Evolutionary conservation across 92 coral and sea anemone genomes (phyloP), one percentile per base, ranked within the genome.

Genomic region (Siderastrea siderea): DNA sequence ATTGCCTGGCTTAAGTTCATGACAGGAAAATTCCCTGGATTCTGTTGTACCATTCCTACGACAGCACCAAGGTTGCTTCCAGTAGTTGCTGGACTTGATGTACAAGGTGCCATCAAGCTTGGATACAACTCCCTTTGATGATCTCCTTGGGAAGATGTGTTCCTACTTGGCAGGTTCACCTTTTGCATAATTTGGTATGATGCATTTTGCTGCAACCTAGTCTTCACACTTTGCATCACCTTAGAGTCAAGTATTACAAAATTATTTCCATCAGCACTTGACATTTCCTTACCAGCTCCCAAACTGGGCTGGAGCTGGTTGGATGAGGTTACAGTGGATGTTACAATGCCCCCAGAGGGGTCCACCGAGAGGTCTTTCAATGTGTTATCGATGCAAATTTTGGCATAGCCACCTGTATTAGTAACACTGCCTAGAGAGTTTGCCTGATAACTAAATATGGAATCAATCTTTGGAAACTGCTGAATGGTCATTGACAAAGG

Each of bases 11-110:
- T 84, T 16, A 61, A 84, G 71, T 61, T 74, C 61, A 53, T 7
- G 7, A 61, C 51, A 19, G 87, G 73, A 62, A 71, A 73, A 4
- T 60, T 49, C 74, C 73, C 61, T 54, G 58, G 78, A 71, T 54
- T 55, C 48, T 82, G 86, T 47, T 69, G 78, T 14, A 3, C 45
- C 62, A 81, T n/a, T 4, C 69, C 78, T 38, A 59, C 63, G 51
- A 17, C 59, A 10, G 68, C 15, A 12, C 4, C 51, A 51, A 53
- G 52, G 12, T 47, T 67, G n/a, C 74, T 76, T 63, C 85, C 68
- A 65, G 91, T 71, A 66, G 87, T 60, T 60, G 74, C 55, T 48
- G 78, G 15, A 58, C 85, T 6, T 85, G 91, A 57, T 77, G 94
- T 11, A 51, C 75, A 51, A 60, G 84, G 53, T 61, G 93, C 17